Evolutionary conservation across 2,888 invertebrate species (phyloP).

Genomic region (Apocheima hispidaria): DNA sequence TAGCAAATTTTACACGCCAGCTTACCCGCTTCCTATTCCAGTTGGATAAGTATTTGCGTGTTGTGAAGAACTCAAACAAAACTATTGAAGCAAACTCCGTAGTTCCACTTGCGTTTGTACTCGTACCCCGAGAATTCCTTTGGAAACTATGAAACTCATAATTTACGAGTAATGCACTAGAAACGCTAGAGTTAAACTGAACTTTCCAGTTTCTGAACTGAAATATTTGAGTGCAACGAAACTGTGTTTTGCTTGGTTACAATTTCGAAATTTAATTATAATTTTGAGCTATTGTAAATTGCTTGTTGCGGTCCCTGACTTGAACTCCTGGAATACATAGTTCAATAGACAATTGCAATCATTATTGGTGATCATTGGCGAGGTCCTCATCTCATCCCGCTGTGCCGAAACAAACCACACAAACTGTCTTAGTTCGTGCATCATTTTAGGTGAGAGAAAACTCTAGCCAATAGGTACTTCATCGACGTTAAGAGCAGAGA

Average conservation of each 20-base stretch:
- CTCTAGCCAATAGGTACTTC: slow-evolving; percentile 57
- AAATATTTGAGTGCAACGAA: slow-evolving; percentile 29
- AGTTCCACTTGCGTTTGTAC: slow-evolving; percentile 45
- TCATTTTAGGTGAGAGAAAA: slow-evolving; percentile 34
- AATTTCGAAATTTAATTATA: not conserved
- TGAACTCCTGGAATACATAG: too few relatives aligned
- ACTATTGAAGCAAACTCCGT: slow-evolving; percentile 38
- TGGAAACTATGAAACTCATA: slow-evolving; percentile 55
- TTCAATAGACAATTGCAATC: too few relatives aligned
- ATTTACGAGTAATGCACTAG: slow-evolving; percentile 57
- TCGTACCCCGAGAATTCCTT: slow-evolving; percentile 49
- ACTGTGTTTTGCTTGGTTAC: slow-evolving; percentile 11
- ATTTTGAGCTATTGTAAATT: not conserved
- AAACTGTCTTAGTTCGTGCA: not conserved
- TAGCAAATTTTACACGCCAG: not conserved
- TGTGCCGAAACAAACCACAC: not conserved
- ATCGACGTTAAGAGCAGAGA: slow-evolving; percentile 64
- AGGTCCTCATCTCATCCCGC: too few relatives aligned
- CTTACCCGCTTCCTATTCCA: slow-evolving; percentile 10
- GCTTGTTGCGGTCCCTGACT: not conserved
- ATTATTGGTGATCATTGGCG: too few relatives aligned
- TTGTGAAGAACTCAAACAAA: slow-evolving; percentile 42
- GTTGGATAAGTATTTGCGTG: slow-evolving; percentile 41
- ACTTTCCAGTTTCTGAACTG: slow-evolving; percentile 39
- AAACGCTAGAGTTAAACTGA: slow-evolving; percentile 44